phyloP scores from a whole-genome alignment of 2,113 vertebrate species.

The Noctilio leporinus region DNA sequence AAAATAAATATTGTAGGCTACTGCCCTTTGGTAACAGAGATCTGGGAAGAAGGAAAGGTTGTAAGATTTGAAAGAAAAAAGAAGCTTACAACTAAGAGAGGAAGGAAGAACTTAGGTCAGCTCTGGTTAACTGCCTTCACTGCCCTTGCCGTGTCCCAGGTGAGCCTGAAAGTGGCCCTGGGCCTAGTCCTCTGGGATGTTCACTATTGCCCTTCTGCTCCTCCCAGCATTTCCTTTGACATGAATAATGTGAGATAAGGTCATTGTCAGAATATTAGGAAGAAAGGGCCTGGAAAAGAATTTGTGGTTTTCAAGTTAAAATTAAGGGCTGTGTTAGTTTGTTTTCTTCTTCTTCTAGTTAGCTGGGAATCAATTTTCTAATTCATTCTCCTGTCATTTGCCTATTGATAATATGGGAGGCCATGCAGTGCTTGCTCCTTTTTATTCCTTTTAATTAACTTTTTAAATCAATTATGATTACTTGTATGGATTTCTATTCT shows the following conservation, averaged over 20 bases:
- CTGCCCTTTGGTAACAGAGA: neutral
- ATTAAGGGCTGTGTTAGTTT: neutral
- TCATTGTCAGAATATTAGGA: neutral
- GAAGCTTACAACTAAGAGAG: neutral
- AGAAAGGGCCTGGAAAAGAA: neutral
- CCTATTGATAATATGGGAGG: slow-evolving; percentile 38
- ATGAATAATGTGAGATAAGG: neutral
- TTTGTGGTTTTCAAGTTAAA: neutral
- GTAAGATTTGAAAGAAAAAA: neutral
- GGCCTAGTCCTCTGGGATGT: neutral
- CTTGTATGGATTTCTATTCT: slow-evolving; percentile 56
- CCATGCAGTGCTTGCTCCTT: neutral
- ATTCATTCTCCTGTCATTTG: slow-evolving; percentile 23
- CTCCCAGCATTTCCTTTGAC: neutral
- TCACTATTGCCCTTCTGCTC: neutral
- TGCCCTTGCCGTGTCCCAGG: neutral
- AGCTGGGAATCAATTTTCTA: slow-evolving; percentile 43
- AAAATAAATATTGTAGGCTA: neutral
- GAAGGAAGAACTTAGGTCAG: neutral
- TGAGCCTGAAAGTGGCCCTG: neutral
- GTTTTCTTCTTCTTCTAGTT: neutral
- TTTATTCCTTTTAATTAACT: slow-evolving; percentile 69
- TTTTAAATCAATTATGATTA: slow-evolving; percentile 66
- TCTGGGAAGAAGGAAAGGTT: neutral
- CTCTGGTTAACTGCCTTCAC: neutral